These are phyloP conservation scores for Agapornis canus DNA, from an alignment of 2,797 vertebrate species.

Conservation along the genomic window DNA sequence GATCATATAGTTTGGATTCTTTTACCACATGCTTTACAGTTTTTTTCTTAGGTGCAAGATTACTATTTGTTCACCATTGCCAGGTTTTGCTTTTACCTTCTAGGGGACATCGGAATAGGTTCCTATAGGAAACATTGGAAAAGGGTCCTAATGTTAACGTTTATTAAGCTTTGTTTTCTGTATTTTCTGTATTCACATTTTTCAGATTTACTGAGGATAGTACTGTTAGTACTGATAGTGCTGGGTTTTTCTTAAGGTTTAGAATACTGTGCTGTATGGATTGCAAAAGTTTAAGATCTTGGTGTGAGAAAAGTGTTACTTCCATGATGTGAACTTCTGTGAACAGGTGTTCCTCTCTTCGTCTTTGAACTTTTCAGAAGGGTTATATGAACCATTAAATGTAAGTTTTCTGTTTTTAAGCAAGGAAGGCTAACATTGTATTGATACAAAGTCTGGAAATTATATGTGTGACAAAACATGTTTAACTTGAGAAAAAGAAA, in stretches of 20 bases:
- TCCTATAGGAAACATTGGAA: not conserved
- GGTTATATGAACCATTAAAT: not conserved
- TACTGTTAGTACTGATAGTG: not conserved
- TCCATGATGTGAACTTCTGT: not conserved
- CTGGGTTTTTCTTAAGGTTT: not conserved
- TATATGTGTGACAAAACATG: not conserved
- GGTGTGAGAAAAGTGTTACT: not conserved
- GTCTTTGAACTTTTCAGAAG: not conserved
- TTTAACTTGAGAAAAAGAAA: not conserved
- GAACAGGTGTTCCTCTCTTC: not conserved
- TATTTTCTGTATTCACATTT: not conserved
- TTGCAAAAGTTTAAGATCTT: not conserved
- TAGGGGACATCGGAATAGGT: not conserved
- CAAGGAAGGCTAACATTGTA: not conserved
- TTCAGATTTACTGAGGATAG: not conserved
- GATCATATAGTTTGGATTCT: not conserved
- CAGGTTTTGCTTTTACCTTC: not conserved
- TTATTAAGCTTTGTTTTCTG: not conserved
- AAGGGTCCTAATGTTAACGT: not conserved
- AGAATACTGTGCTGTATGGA: not conserved
- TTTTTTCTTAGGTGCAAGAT: not conserved
- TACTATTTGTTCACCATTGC: not conserved
- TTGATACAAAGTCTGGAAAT: not conserved
- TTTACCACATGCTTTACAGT: accelerated
- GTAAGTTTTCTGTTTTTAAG: not conserved